Evolutionary conservation across 2,797 vertebrate genomes (phyloP).

Genomic region (Tragelaphus eurycerus): DNA sequence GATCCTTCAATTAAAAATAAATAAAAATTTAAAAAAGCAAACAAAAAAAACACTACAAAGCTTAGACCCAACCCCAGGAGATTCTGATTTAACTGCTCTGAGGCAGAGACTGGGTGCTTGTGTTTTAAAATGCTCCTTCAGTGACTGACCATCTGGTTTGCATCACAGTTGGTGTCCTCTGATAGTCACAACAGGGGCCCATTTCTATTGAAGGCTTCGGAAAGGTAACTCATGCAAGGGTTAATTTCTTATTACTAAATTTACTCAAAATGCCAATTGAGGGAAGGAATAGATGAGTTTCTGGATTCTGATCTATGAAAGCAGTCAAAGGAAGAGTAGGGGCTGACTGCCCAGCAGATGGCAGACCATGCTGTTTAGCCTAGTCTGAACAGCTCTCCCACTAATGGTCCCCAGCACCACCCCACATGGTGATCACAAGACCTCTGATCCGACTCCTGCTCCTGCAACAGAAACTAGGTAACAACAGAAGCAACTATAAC

Average conservation of each 20-base stretch:
- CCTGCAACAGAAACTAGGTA: background rate
- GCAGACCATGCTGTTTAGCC: background rate
- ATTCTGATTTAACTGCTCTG: background rate
- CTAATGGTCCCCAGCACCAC: background rate
- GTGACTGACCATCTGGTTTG: background rate
- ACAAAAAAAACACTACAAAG: background rate
- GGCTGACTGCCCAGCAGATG: background rate
- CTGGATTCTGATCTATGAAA: background rate
- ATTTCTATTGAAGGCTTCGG: background rate
- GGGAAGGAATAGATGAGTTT: background rate
- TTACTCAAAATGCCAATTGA: background rate
- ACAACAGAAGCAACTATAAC: background rate
- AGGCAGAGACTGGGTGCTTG: background rate
- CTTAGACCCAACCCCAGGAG: background rate
- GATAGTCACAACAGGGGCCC: background rate
- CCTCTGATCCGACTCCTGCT: background rate
- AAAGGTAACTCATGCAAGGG: background rate
- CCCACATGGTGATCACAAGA: background rate
- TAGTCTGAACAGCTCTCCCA: background rate
- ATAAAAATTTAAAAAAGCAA: background rate
- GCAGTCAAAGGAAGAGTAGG: background rate
- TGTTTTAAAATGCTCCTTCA: background rate
- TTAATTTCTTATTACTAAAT: background rate
- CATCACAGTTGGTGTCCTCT: background rate
- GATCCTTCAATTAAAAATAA: background rate